Base-by-base conservation (phyloP, 2,888 invertebrate species). In the Ennomos erosarius region DNA sequence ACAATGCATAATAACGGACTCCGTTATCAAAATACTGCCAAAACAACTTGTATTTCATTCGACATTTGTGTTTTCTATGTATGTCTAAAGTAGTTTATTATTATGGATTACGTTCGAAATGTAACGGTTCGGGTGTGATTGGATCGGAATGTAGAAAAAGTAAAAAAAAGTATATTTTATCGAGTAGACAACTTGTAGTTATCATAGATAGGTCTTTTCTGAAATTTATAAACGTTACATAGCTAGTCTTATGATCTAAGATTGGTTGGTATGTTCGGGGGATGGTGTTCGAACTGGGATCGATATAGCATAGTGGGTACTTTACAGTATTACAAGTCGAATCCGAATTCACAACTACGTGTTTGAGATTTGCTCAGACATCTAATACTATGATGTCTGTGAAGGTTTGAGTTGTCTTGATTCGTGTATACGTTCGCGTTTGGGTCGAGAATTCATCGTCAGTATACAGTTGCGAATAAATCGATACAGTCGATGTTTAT, bases 161-260 rank as follows among this genome's bases (percentile, higher is more conserved):
- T 66, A 66, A 71, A 73, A 73, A 70, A 67, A 74, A 73, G 67
- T 71, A 71, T 72, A 64, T 69, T 73, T 72, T 74, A 74, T 76
- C 71, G 69, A 69, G 80, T 87, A 85, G 85, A 70, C 65, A 75
- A 79, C 78, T 73, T 75, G 75, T 82, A 84, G 81, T 69, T 60
- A 71, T 78, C 75, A 83, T 88, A 90, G 88, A 88, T 91, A 90
- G 90, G 88, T 76, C 79, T 86, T 87, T 88, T 90, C 90, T 86
- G 87, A 91, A 91, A 90, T 90, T 89, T 90, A 90, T 90, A 85
- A 90, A 90, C 81, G 90, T 90, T 90, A 83, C 82, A 79, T 84
- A 82, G 76, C 79, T 87, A 84, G 85, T 88, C 79, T 81, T 84
- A 82, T 78, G 75, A 73, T 81, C 62, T 61, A 11, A 52, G 77